These are phyloP conservation scores for Pharmacophagus antenor DNA, from an alignment of 2,888 invertebrate species.

Conservation along the genomic window DNA sequence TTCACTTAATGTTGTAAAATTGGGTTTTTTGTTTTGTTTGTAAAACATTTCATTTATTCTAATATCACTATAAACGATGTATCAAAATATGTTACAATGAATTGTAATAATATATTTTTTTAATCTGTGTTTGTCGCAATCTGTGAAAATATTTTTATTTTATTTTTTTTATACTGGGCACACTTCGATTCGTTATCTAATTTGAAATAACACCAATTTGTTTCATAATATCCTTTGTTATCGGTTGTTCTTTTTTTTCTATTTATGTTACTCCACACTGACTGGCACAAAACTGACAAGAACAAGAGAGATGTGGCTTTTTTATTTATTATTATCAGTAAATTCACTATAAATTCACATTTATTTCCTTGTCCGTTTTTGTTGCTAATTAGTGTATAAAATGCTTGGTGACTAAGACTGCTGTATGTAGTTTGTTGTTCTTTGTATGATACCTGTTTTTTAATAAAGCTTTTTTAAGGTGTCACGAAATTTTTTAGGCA, in stretches of 20 bases:
- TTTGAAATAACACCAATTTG: neutral
- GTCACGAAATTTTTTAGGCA: neutral
- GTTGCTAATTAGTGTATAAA: conserved; percentile 3
- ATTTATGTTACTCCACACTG: conserved; percentile 7
- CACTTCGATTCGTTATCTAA: neutral
- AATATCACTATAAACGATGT: neutral
- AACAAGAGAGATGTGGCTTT: neutral
- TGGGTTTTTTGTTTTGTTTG: too few species aligned
- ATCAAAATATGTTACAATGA: neutral
- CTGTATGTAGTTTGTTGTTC: conserved; percentile 2
- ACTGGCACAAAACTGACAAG: conserved; percentile 16
- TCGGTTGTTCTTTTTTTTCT: neutral
- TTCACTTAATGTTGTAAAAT: too few species aligned
- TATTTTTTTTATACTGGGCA: neutral
- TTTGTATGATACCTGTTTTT: neutral
- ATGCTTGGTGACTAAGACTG: conserved; percentile 19
- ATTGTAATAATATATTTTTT: neutral
- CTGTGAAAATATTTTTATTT: neutral
- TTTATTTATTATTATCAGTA: neutral
- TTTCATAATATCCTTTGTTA: neutral
- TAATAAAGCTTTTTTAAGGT: neutral
- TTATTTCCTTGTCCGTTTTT: conserved; percentile 1
- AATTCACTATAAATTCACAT: neutral
- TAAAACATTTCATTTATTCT: neutral
- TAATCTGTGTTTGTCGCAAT: neutral